Evolutionary conservation across 2,888 invertebrate species (phyloP).

Genomic region (Eupithecia pulchellata): DNA sequence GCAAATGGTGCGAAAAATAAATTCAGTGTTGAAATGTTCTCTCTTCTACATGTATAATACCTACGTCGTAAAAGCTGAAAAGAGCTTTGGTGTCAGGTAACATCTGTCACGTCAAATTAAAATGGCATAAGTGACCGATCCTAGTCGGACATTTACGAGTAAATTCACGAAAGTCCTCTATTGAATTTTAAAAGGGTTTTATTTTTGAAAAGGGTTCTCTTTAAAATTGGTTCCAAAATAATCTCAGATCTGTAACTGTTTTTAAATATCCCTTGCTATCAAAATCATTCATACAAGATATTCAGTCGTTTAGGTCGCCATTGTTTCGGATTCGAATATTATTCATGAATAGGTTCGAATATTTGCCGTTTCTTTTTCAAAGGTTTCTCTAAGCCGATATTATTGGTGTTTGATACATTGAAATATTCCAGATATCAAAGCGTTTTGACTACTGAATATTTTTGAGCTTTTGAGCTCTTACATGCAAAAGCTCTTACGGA

Average conservation of each 20-base stretch:
- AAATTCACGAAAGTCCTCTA: too few species aligned
- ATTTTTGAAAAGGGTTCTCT: background rate
- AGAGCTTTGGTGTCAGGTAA: too few species aligned
- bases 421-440: constrained; percentile 7
- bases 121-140: too few species aligned
- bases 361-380: constrained; percentile 14
- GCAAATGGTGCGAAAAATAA: too few species aligned
- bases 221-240: background rate
- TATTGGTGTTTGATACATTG: constrained; percentile 21
- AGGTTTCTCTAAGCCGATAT: constrained; percentile 20
- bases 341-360: constrained; percentile 12
- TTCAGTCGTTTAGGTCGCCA: background rate
- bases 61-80: too few species aligned
- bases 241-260: background rate
- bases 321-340: constrained; percentile 3
- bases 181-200: too few species aligned
- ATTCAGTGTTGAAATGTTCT: too few species aligned
- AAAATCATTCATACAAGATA: background rate
- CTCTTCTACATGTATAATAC: too few species aligned
- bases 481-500: background rate
- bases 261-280: background rate
- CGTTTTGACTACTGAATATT: background rate
- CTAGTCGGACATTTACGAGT: too few species aligned
- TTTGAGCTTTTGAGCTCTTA: background rate
- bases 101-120: too few species aligned